These are phyloP conservation scores for Phortica okadai DNA, from an alignment of 2,888 invertebrate genomes.

Conservation along the genomic window DNA sequence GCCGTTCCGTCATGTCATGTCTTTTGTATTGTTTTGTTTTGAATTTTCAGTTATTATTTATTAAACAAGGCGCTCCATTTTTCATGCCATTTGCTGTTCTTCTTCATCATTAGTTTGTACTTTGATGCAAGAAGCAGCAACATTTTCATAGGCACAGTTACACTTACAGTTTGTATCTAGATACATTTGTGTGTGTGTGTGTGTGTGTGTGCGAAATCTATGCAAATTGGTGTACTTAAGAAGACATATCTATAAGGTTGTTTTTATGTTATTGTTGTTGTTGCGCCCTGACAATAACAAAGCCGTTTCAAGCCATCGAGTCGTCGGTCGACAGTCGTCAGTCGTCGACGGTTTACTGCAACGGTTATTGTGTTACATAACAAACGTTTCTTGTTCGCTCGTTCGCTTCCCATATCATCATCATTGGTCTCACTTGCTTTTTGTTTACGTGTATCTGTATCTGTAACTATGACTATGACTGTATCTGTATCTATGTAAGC, in stretches of 20 bases:
- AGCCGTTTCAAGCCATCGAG: constrained; percentile 1
- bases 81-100: neutral
- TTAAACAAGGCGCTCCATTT: constrained; percentile 14
- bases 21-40: neutral
- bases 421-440: neutral
- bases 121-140: neutral
- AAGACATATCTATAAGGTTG: neutral
- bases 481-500: neutral
- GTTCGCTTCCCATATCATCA: neutral
- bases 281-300: neutral
- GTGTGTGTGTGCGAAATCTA: constrained; percentile 2
- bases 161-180: neutral
- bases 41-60: neutral
- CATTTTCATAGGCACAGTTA: neutral
- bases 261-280: neutral
- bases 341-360: neutral
- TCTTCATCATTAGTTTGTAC: neutral
- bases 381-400: neutral
- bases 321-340: neutral
- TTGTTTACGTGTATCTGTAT: neutral
- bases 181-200: neutral
- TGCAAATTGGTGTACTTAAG: constrained; percentile 1
- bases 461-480: neutral
- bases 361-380: constrained; percentile 21
- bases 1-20: neutral